phyloP scores from a whole-genome alignment of 1,140 invertebrate species.

The Trichomalopsis sarcophagae region DNA sequence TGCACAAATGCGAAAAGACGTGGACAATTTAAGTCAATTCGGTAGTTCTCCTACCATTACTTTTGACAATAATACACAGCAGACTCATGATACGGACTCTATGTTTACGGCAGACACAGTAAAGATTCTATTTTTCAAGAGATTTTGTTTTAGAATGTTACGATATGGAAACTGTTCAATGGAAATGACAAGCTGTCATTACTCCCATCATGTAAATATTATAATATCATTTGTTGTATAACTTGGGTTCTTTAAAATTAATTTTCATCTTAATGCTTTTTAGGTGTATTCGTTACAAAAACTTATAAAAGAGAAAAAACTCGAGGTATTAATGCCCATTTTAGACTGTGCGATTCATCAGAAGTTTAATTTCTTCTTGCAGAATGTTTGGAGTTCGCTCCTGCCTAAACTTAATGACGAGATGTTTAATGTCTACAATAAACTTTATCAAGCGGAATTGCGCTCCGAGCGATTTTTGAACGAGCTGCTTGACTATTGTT shows the following conservation, averaged over 20 bases:
- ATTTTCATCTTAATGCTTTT: background rate
- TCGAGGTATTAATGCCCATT: background rate
- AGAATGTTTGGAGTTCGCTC: background rate
- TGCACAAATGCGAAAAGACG: constrained; percentile 38
- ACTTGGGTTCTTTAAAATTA: background rate
- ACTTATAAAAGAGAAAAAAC: constrained; percentile 7
- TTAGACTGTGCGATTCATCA: background rate
- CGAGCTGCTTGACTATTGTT: constrained; percentile 18
- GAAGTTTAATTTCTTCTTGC: constrained; percentile 28
- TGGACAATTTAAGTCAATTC: constrained; percentile 19
- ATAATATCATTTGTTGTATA: background rate
- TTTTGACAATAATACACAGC: background rate
- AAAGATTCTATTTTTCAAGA: constrained; percentile 14
- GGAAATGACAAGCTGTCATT: background rate
- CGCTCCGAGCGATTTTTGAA: background rate
- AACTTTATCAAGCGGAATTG: constrained; percentile 18
- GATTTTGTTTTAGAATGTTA: constrained; percentile 26
- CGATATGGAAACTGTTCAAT: constrained; percentile 4
- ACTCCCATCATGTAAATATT: constrained; percentile 29
- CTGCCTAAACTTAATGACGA: background rate
- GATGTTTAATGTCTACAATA: constrained; percentile 18
- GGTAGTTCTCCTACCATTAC: background rate
- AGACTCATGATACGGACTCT: background rate
- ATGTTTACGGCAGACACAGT: too few relatives aligned
- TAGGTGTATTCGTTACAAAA: background rate